Evolutionary conservation across 2,113 vertebrate species (phyloP).

Genomic region (Pholis gunnellus): DNA sequence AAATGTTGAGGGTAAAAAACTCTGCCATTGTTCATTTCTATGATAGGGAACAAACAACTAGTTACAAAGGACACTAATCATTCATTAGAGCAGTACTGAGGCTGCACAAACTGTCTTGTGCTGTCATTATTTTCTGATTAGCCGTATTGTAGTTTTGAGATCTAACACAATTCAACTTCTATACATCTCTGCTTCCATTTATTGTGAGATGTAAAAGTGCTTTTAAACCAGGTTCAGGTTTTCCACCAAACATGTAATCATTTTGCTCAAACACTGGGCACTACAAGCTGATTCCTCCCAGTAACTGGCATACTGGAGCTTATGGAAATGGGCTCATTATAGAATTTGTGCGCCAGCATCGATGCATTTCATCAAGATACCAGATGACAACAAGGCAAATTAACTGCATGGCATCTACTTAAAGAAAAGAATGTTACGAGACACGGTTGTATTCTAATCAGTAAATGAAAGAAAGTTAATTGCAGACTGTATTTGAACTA

Average conservation of each 20-base stretch:
- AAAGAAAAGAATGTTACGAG: not conserved
- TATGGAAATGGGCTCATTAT: not conserved
- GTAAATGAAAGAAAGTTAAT: not conserved
- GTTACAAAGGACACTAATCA: conserved; percentile 3
- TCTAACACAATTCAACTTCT: not conserved
- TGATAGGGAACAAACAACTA: conserved; percentile 7
- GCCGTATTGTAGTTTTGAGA: not conserved
- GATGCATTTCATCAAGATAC: conserved; percentile 19
- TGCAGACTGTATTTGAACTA: not conserved
- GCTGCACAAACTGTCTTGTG: not conserved
- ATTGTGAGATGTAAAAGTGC: not conserved
- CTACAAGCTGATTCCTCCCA: not conserved
- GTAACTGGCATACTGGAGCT: not conserved
- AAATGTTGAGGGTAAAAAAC: not conserved
- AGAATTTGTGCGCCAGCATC: not conserved
- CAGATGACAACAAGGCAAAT: conserved; percentile 28
- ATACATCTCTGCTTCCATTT: not conserved
- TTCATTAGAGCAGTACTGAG: not conserved
- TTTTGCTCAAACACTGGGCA: not conserved
- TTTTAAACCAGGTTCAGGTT: not conserved
- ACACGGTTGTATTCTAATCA: not conserved
- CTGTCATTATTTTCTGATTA: conserved; percentile 24
- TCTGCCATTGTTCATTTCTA: not conserved
- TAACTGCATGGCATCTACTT: not conserved
- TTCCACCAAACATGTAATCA: not conserved